phyloP scores from a whole-genome alignment of 1,140 invertebrate genomes.

The Acromyrmex echinatior region DNA sequence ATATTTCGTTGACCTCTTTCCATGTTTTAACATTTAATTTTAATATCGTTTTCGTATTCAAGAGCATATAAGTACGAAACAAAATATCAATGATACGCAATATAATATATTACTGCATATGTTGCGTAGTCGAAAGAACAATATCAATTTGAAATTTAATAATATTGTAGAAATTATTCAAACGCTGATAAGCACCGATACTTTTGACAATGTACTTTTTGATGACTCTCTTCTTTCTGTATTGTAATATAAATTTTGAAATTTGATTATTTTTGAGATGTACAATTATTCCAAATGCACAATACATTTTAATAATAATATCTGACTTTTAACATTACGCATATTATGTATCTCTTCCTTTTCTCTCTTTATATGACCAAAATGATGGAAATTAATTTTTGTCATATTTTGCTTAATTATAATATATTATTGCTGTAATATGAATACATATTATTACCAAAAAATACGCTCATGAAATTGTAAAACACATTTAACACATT shows the following conservation, averaged over 20 bases:
- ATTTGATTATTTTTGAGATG: constrained; percentile 12
- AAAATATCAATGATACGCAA: not conserved
- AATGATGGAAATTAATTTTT: not conserved
- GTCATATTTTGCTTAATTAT: not conserved
- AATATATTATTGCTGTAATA: constrained; percentile 13
- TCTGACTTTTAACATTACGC: not conserved
- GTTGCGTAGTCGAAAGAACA: not conserved
- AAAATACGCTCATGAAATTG: too few species aligned
- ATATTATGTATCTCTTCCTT: not conserved
- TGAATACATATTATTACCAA: too few species aligned
- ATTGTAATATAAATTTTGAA: constrained; percentile 1
- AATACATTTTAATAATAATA: constrained; percentile 3
- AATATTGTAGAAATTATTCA: not conserved
- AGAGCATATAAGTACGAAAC: not conserved
- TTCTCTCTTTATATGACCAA: not conserved
- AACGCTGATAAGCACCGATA: not conserved
- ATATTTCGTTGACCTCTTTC: not conserved
- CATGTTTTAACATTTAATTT: not conserved
- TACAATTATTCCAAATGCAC: not conserved
- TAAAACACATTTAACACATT: too few species aligned
- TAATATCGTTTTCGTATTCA: not conserved
- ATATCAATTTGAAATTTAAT: constrained; percentile 27
- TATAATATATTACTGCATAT: not conserved
- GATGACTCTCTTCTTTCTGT: not conserved
- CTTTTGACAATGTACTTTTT: not conserved